Evolutionary conservation across 2,113 vertebrate genomes (phyloP).

Genomic region (Ifrita kowaldi): DNA sequence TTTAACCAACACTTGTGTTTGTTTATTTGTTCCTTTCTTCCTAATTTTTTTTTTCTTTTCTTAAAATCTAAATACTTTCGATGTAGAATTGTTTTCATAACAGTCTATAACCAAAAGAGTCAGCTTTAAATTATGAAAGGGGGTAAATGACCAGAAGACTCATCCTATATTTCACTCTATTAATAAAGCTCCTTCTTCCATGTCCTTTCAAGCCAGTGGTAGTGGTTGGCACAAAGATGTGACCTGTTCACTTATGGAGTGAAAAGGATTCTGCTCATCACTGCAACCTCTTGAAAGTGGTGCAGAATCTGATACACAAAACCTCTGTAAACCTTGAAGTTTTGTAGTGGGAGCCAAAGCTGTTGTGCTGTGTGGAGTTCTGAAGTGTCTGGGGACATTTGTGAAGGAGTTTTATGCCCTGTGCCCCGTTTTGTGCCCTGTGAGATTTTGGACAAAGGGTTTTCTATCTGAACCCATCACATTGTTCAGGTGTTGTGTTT

Average conservation of each 20-base stretch:
- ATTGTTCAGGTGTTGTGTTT: background rate
- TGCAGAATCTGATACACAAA: background rate
- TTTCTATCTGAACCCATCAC: background rate
- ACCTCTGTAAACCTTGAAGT: background rate
- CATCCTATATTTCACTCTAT: background rate
- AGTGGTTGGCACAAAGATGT: background rate
- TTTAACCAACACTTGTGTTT: background rate
- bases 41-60: too few relatives aligned
- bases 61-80: background rate
- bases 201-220: background rate
- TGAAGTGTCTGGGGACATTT: background rate
- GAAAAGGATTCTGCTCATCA: background rate
- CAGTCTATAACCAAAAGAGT: background rate
- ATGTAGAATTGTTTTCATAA: background rate
- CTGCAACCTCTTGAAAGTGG: background rate
- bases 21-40: accelerated
- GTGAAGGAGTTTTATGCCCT: background rate
- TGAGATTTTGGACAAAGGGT: background rate
- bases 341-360: background rate
- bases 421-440: too few relatives aligned
- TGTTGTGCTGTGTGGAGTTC: background rate
- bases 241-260: background rate
- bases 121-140: background rate
- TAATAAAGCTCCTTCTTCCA: background rate
- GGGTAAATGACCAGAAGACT: background rate